A percentile compares a stretch with the other conserved stretches of the same genome.
Conservation (phyloP, 2,113 vertebrate genomes). For the Neolamprologus hecqui region DNA sequence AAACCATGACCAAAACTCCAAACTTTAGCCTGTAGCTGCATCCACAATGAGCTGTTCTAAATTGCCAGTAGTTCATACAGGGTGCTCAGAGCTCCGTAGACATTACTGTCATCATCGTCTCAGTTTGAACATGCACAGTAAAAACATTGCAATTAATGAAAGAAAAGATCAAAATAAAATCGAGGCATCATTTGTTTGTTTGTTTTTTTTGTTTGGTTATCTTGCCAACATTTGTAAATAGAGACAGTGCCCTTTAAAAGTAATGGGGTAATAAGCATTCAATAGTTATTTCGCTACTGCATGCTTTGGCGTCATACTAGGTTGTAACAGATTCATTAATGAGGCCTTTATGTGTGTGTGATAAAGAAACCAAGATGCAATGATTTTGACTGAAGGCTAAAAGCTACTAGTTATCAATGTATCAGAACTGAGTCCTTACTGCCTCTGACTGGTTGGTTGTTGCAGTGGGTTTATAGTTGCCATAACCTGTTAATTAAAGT, state of each 20-base stretch:
- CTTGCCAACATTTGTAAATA: background rate
- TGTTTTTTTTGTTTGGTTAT: background rate
- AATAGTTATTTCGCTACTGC: background rate
- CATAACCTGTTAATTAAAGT: conserved; percentile 41
- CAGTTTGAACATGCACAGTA: background rate
- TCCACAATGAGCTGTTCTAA: background rate
- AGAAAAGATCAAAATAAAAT: background rate
- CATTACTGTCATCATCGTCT: background rate
- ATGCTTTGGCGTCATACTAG: background rate
- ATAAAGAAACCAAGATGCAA: background rate
- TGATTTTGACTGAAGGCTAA: background rate
- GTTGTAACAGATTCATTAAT: background rate
- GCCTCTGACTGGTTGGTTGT: background rate
- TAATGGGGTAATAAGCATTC: background rate
- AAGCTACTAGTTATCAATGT: conserved; percentile 11
- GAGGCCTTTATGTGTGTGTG: background rate
- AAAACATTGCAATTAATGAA: background rate
- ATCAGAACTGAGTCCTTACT: background rate
- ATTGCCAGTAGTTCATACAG: background rate
- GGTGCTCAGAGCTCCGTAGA: background rate
- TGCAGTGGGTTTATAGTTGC: conserved; percentile 10
- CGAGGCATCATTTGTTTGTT: background rate
- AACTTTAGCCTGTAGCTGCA: background rate
- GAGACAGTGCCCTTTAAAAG: background rate
- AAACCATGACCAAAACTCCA: background rate